phyloP scores from a whole-genome alignment of 2,888 invertebrate genomes.

The Diplazon laetatorius region DNA sequence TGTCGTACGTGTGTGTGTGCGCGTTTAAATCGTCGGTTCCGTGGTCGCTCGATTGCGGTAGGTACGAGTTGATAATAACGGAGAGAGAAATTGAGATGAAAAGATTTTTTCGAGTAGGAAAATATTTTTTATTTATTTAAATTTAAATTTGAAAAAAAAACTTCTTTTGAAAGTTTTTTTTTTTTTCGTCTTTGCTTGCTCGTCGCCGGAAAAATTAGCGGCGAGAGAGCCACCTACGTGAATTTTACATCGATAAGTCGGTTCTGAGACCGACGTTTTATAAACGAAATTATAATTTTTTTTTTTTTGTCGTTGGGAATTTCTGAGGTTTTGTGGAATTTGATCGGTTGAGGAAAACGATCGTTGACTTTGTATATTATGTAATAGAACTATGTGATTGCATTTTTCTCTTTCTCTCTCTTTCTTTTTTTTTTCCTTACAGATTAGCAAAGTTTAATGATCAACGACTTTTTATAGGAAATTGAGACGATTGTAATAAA shows the following conservation, averaged over 20 bases:
- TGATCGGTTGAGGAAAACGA: slow-evolving; percentile 12
- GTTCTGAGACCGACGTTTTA: not conserved
- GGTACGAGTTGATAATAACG: slow-evolving; percentile 11
- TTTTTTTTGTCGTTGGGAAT: slow-evolving; percentile 17
- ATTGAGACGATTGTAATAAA: no score
- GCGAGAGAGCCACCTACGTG: not conserved
- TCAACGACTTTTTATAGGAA: no score
- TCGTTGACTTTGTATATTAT: not conserved
- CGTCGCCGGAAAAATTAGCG: slow-evolving; percentile 7
- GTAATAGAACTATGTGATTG: no score
- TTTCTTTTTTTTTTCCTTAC: no score
- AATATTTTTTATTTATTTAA: no score
- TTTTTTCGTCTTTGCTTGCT: not conserved
- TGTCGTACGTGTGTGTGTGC: no score
- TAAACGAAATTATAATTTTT: not conserved
- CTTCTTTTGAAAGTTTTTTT: slow-evolving; percentile 19
- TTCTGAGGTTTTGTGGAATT: not conserved
- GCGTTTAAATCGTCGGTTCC: not conserved
- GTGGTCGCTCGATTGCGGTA: not conserved
- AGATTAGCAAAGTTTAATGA: no score
- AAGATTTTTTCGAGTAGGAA: no score
- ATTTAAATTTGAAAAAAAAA: no score
- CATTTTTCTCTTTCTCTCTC: no score
- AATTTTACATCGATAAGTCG: not conserved
- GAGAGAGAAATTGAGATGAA: not conserved